These are phyloP conservation scores for Tricholaema leucomelas DNA, from an alignment of 2,113 vertebrate species.

Conservation along the genomic window DNA sequence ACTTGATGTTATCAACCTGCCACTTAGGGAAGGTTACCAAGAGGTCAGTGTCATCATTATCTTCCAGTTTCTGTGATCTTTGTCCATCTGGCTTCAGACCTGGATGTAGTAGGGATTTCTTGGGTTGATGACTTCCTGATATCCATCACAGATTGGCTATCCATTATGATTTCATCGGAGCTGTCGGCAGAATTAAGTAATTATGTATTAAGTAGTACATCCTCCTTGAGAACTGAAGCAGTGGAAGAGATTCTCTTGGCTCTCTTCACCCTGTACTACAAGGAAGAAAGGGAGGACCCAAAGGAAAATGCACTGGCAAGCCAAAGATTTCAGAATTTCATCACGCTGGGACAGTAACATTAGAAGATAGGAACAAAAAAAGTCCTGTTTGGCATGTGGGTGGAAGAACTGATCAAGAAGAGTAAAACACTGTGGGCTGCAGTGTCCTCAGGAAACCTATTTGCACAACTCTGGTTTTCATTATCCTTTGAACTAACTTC, in stretches of 20 bases:
- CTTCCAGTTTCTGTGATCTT: slow-evolving; percentile 31
- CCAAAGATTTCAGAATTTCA: neutral
- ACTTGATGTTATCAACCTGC: slow-evolving; percentile 43
- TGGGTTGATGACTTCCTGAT: slow-evolving; percentile 43
- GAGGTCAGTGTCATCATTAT: slow-evolving; percentile 30
- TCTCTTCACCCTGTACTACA: neutral
- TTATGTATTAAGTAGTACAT: neutral
- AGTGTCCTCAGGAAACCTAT: neutral
- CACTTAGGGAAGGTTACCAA: neutral
- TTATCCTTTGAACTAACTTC: slow-evolving; percentile 41
- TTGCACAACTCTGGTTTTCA: neutral
- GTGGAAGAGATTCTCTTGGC: neutral
- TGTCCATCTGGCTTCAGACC: slow-evolving; percentile 52
- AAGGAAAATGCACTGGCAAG: neutral
- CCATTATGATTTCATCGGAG: neutral
- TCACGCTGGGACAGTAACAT: neutral
- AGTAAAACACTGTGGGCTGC: neutral
- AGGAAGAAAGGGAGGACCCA: neutral
- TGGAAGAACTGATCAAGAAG: neutral
- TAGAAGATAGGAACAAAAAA: neutral
- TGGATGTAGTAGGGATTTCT: neutral
- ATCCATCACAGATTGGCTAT: neutral
- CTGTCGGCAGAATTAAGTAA: neutral
- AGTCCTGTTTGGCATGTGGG: neutral
- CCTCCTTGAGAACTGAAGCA: neutral